phyloP scores from a whole-genome alignment of 2,797 vertebrate species.

The Tragelaphus oryx region DNA sequence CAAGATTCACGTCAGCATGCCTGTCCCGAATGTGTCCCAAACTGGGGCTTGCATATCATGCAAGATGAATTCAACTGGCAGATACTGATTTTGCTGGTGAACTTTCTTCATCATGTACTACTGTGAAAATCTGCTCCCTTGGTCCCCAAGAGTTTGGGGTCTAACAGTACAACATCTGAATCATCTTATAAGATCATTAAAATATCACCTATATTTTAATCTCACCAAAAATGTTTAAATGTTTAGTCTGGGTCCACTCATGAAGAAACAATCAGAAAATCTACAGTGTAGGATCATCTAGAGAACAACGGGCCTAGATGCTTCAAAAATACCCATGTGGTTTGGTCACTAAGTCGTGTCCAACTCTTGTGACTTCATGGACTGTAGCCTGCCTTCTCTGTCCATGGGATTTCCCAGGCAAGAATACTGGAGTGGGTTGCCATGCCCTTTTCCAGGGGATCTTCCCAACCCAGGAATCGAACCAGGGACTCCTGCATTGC shows the following conservation, averaged over 20 bases:
- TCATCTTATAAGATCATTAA: neutral
- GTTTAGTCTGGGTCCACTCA: neutral
- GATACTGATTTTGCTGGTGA: neutral
- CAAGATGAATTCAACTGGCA: neutral
- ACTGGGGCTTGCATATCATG: neutral
- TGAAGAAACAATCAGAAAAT: neutral
- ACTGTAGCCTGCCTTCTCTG: neutral
- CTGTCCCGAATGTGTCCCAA: neutral
- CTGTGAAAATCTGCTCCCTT: neutral
- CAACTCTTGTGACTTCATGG: neutral
- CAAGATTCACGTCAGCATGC: neutral
- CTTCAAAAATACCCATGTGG: neutral
- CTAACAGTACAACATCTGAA: neutral
- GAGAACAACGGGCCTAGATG: neutral
- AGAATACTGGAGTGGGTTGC: neutral
- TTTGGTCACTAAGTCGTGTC: neutral
- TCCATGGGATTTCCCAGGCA: neutral
- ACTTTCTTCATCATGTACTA: neutral
- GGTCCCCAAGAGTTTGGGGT: neutral
- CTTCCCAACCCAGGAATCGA: neutral
- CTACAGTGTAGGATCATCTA: neutral
- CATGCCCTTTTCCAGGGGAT: neutral
- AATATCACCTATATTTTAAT: neutral
- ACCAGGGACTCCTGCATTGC: neutral
- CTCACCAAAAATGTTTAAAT: neutral